Percentiles rank a stretch among this genome's conserved stretches.
phyloP scores from a whole-genome alignment of 2,888 invertebrate species.

The Lomographa bimaculata region DNA sequence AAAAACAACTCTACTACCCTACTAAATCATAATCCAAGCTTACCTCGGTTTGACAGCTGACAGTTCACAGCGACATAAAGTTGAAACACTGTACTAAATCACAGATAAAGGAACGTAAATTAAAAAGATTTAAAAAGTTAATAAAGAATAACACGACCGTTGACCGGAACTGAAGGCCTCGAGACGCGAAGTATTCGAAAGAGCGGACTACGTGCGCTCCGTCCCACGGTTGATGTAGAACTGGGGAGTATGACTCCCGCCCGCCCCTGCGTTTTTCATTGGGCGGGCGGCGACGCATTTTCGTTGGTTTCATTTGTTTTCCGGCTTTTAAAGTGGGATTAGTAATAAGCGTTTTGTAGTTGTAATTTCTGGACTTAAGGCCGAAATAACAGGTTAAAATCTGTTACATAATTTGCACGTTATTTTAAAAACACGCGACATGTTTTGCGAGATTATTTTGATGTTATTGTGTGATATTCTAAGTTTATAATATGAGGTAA shows the following conservation, averaged over 20 bases:
- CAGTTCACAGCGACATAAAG: conserved; percentile 51
- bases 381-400: conserved; percentile 3
- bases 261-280: conserved; percentile 45
- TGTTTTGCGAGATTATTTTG: no score
- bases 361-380: conserved; percentile 13
- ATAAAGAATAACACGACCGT: conserved; percentile 17
- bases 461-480: no score
- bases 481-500: no score
- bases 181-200: conserved; percentile 8
- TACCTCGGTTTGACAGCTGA: conserved; percentile 74
- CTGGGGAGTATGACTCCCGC: conserved; percentile 56
- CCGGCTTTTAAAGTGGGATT: conserved; percentile 25
- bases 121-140: conserved; percentile 22
- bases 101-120: conserved; percentile 34
- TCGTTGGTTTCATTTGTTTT: conserved; percentile 35
- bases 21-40: conserved; percentile 38
- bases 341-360: conserved; percentile 12
- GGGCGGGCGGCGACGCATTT: conserved; percentile 47
- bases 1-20: conserved; percentile 25
- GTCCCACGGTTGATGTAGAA: conserved; percentile 42
- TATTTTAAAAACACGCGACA: no score
- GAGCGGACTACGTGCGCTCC: conserved; percentile 47
- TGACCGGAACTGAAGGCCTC: background rate
- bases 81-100: conserved; percentile 49
- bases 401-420: no score